phyloP scores from a whole-genome alignment of 2,888 invertebrate species.

The Augiades crinisus region DNA sequence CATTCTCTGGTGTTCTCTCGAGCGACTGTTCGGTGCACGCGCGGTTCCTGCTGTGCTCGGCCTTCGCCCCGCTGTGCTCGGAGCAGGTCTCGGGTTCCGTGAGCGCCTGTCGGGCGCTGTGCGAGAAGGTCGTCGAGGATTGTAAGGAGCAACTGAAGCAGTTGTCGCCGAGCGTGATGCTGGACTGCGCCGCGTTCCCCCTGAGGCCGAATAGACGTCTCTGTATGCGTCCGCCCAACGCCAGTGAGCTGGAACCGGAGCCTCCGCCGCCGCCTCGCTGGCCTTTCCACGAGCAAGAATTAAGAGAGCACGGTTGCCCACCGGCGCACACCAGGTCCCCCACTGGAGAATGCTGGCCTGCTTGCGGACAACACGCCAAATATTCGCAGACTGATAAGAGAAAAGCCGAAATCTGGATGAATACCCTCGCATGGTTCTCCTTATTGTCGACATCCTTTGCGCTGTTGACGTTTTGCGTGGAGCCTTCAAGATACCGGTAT shows the following conservation, averaged over 20 bases:
- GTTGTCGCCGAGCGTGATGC: constrained; percentile 87
- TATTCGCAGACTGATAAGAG: constrained; percentile 85
- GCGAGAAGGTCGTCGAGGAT: constrained; percentile 87
- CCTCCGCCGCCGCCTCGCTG: constrained; percentile 63
- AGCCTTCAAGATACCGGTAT: constrained; percentile 93
- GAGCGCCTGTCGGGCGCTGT: constrained; percentile 92
- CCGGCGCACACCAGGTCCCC: constrained; percentile 81
- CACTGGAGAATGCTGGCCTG: constrained; percentile 82
- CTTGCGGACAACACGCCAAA: constrained; percentile 86
- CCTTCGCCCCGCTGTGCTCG: constrained; percentile 95
- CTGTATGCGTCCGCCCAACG: constrained; percentile 87
- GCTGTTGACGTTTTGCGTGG: constrained; percentile 92
- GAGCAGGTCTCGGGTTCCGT: constrained; percentile 92
- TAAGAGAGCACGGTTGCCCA: constrained; percentile 76
- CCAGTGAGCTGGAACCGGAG: constrained; percentile 67
- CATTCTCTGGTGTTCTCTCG: constrained; percentile 87
- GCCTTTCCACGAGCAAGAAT: constrained; percentile 63
- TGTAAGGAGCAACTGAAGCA: constrained; percentile 86
- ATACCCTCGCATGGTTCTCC: constrained; percentile 89
- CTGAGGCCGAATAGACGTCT: constrained; percentile 85
- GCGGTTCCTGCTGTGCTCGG: constrained; percentile 93
- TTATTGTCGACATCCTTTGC: constrained; percentile 92
- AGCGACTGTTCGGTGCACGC: constrained; percentile 91
- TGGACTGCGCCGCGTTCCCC: constrained; percentile 91
- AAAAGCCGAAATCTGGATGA: constrained; percentile 87